Base-by-base conservation (phyloP, 1,140 invertebrate species). In the Procambarus clarkii region DNA sequence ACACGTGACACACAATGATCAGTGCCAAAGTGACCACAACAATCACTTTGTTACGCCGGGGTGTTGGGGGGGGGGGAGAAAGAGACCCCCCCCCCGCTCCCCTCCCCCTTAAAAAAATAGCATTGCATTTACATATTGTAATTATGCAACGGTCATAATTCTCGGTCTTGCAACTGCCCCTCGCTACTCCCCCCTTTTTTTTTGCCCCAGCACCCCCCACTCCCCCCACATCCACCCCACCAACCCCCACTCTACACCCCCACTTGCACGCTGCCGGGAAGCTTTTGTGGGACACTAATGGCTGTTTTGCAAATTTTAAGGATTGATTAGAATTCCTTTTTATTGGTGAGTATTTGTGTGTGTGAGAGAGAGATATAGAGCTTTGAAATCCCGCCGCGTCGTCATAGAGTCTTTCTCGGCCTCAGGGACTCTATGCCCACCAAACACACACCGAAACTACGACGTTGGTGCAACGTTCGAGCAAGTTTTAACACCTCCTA, bases 71-170 rank as follows among this genome's bases (percentile, higher is more conserved):
- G 34, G 34, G 1, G 34, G 34, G 34, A 34, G n/a, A n/a, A n/a
- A n/a, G n/a, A n/a, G n/a, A 34, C 34, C 34, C 34, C 34, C 34
- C 34, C 34, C 34, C 34, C 34, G 0, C 34, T 34, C 1, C 34
- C 34, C 34, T 34, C 34, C 34, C 34, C 34, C 1, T 4, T 45
- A 3, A 34, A 34, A 54, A 24, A 58, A 54, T 11, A 48, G 79
- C 48, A n/a, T n/a, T 18, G 24, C 79, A 81, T 81, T 81, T 81
- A 21, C 79, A 81, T 81, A 81, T 58, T 50, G 79, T 81, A 54
- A 81, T 81, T 81, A 81, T 48, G 15, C 48, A 58, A 34, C 18
- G 58, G 54, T 54, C 79, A 24, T 58, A 81, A 58, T 54, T 58
- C n/a, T 81, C 48, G 48, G 48, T 81, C 79, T 54, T 81, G 21